phyloP scores from a whole-genome alignment of 2,113 vertebrate species.

The Daphoenositta chrysoptera region DNA sequence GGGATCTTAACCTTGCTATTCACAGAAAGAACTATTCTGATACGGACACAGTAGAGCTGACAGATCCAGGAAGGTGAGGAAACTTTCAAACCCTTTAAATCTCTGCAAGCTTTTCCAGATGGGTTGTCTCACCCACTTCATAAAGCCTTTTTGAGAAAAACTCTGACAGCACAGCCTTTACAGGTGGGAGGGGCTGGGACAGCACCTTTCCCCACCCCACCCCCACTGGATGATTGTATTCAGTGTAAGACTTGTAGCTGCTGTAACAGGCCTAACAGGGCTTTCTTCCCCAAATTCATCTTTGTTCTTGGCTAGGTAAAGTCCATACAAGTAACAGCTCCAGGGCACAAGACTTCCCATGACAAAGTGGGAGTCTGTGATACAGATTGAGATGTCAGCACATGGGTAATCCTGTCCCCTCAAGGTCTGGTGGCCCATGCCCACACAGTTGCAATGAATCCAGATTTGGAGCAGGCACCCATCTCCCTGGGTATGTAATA shows the following conservation, averaged over 20 bases:
- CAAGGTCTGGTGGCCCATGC: background rate
- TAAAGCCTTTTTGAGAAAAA: background rate
- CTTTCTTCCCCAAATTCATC: background rate
- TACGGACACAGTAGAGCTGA: background rate
- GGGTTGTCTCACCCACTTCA: rapidly evolving
- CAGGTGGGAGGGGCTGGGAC: rapidly evolving
- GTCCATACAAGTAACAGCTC: background rate
- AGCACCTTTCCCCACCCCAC: background rate
- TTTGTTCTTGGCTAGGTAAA: background rate
- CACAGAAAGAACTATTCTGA: background rate
- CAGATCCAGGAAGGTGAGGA: background rate
- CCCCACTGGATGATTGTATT: rapidly evolving
- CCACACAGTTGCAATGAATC: background rate
- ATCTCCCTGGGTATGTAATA: too few relatives aligned
- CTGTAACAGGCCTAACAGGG: background rate
- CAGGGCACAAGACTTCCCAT: too few relatives aligned
- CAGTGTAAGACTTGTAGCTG: background rate
- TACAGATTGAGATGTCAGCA: background rate
- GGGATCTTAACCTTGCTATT: background rate
- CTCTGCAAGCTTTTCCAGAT: background rate
- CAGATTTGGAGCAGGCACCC: background rate
- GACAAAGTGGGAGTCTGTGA: background rate
- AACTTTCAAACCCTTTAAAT: background rate
- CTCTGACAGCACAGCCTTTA: background rate
- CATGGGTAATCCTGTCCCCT: background rate